Conservation (phyloP, 2,888 invertebrate genomes). For the Scaptomyza reducta region DNA sequence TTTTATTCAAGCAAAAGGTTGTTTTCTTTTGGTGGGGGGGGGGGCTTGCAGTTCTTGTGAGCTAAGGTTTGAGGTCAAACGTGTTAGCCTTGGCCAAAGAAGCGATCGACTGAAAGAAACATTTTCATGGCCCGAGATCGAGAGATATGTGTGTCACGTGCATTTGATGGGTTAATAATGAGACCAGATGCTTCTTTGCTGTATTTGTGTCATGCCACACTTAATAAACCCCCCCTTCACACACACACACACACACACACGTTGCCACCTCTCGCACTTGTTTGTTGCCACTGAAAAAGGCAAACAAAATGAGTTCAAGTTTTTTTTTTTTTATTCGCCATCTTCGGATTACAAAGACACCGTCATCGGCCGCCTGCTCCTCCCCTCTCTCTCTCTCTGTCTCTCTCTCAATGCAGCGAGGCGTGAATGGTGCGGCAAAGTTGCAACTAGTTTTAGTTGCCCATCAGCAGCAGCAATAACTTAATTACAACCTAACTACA, state of each 20-base stretch:
- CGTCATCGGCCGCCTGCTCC: too few relatives aligned
- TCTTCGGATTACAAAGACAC: background rate
- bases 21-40: too few relatives aligned
- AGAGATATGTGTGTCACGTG: background rate
- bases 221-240: too few relatives aligned
- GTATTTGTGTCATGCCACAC: too few relatives aligned
- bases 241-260: too few relatives aligned
- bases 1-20: too few relatives aligned
- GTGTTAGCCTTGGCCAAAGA: background rate
- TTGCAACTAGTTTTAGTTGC: conserved; percentile 17
- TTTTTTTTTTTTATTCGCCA: conserved; percentile 3
- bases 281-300: too few relatives aligned
- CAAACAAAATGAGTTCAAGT: background rate
- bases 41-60: too few relatives aligned
- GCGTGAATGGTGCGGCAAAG: conserved; percentile 58
- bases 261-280: too few relatives aligned
- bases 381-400: accelerated
- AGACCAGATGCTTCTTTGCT: background rate
- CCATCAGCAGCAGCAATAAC: conserved; percentile 32
- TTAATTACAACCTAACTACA: conserved; percentile 37
- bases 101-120: too few relatives aligned
- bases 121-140: background rate
- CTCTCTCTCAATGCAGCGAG: conserved; percentile 30
- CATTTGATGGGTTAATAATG: background rate
- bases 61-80: background rate